These are phyloP conservation scores for Eubasilissa splendida DNA, from an alignment of 2,888 invertebrate species.

Conservation along the genomic window DNA sequence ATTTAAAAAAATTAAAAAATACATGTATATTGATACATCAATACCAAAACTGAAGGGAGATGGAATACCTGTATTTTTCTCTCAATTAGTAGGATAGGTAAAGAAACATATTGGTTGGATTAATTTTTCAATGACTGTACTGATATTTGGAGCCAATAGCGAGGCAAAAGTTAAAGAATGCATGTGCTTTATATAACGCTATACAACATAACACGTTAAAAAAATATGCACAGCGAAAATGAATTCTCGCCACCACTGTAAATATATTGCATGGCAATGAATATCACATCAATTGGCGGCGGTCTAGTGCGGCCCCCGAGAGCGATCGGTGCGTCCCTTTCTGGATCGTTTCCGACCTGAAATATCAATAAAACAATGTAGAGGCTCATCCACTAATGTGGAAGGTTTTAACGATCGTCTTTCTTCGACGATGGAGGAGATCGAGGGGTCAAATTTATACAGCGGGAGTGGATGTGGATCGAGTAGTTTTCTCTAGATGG, in stretches of 20 bases:
- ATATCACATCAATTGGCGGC: slow-evolving; percentile 55
- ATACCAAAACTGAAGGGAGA: no score
- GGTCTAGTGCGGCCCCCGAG: slow-evolving; percentile 53
- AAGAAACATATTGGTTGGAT: no score
- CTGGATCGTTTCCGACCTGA: slow-evolving; percentile 30
- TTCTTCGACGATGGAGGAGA: not conserved
- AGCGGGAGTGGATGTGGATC: not conserved
- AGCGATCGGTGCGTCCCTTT: slow-evolving; percentile 35
- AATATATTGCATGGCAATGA: slow-evolving; percentile 47
- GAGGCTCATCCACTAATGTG: slow-evolving; percentile 22
- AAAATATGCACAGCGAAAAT: no score
- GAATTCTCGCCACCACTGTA: slow-evolving; percentile 5
- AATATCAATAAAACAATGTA: slow-evolving; percentile 55
- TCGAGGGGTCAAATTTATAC: not conserved
- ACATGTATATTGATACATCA: no score
- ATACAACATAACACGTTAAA: no score
- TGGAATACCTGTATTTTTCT: no score
- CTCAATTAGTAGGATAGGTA: no score
- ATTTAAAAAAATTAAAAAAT: no score
- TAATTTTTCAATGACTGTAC: no score
- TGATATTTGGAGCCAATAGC: no score
- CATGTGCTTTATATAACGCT: no score
- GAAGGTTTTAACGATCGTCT: slow-evolving; percentile 10
- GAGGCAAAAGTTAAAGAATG: no score
- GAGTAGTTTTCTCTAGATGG: not conserved